Base-by-base conservation (phyloP, 2,888 invertebrate species). In the Habroteleia sp. region DNA sequence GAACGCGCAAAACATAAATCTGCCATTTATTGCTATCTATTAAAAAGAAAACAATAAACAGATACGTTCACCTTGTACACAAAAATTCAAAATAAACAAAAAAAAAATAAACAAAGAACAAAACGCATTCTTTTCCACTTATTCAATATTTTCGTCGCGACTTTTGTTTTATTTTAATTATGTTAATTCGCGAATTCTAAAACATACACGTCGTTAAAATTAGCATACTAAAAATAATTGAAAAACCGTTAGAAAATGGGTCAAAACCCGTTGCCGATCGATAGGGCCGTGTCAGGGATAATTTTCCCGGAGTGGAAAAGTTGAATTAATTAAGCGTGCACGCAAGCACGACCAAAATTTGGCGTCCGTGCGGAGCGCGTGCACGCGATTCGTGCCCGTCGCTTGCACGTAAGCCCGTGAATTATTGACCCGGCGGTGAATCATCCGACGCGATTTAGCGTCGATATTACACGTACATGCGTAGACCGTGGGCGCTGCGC, bases 391-490 rank as follows among this genome's bases (percentile, higher is more conserved):
- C 35, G 42, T 35, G 58, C 14, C 20, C n/a, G 39, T 41, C 39
- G 65, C 54, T 37, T 20, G 54, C 54, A 46, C 62, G 52, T 23
- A 35, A 52, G 50, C 3, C 29, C 13, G 44, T 8, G 62, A 14
- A 68, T 50, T 75, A 76, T 66, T 68, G 68, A 72, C 63, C 63
- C 42, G 46, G 14, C 42, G 63, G 42, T 73, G 69, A 76, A 68
- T 76, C 76, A 72, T 63, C 60, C 35, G 54, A 20, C 37, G 46
- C 46, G 54, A 60, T 72, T 72, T 68, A 66, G 17, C 52, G 33
- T 39, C 27, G 56, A 72, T 60, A 42, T 71, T 44, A 29, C 48
- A 20, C 29, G 41, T 71, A 35, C 52, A 42, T 66, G 58, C 44
- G 46, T 68, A 25, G 23, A 31, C 23, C 11, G 33, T 44, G 8